Conservation (phyloP, 2,797 vertebrate genomes). For the Mareca penelope region DNA sequence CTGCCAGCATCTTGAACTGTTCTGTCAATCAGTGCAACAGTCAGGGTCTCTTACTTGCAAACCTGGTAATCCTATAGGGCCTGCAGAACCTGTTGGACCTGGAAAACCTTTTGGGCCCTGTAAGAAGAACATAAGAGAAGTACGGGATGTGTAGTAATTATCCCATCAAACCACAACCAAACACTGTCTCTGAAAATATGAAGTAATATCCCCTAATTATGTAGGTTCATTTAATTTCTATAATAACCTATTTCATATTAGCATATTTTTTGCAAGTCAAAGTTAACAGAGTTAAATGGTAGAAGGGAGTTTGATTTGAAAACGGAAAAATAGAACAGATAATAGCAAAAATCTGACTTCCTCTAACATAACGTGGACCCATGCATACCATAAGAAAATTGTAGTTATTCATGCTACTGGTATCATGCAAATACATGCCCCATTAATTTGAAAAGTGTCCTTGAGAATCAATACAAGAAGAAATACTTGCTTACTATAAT, state of each 20-base stretch:
- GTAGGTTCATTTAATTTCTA: background rate
- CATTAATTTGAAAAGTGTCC: background rate
- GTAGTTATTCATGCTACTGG: background rate
- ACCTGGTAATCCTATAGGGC: conserved; percentile 72
- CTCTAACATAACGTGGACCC: background rate
- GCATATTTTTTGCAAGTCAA: background rate
- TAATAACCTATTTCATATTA: background rate
- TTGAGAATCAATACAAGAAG: background rate
- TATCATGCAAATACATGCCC: background rate
- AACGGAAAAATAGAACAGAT: background rate
- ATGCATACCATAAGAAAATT: background rate
- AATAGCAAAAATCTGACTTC: background rate
- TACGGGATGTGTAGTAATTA: background rate
- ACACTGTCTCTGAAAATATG: background rate
- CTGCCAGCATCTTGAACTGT: background rate
- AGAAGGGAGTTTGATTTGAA: background rate
- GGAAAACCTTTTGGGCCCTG: conserved; percentile 76
- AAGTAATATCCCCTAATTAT: background rate
- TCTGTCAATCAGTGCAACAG: background rate
- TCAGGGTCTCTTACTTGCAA: conserved; percentile 64
- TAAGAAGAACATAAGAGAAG: background rate
- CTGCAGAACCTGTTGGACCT: conserved; percentile 70
- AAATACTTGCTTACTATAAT: background rate
- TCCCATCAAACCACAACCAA: background rate
- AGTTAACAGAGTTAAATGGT: background rate